Evolutionary conservation across 2,797 vertebrate species (phyloP).

Genomic region (Coreius guichenoti): DNA sequence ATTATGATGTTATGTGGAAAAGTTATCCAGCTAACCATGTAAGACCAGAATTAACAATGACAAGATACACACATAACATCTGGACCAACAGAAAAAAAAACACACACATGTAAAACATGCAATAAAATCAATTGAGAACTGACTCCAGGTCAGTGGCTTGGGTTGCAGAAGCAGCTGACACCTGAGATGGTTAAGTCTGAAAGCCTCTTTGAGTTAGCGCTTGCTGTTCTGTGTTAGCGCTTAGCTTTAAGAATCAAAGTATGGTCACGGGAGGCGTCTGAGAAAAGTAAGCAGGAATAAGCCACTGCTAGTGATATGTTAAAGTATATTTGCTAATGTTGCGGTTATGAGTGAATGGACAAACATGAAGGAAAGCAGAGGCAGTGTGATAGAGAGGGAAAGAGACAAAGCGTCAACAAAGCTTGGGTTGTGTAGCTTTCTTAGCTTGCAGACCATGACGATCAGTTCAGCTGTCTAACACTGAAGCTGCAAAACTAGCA

Average conservation of each 20-base stretch:
- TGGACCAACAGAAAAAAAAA: conserved; percentile 7
- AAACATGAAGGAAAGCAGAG: conserved; percentile 55
- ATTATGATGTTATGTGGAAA: neutral
- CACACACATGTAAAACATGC: conserved; percentile 43
- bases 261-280: conserved; percentile 51
- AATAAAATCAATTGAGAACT: conserved; percentile 14
- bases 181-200: conserved; percentile 45
- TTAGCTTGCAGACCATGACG: neutral
- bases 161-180: conserved; percentile 18
- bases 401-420: conserved; percentile 5
- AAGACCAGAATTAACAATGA: conserved; percentile 3
- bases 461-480: neutral
- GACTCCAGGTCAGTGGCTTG: conserved; percentile 38
- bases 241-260: conserved; percentile 55
- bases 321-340: conserved; percentile 18
- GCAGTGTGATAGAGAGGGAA: conserved; percentile 22
- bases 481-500: neutral
- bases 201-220: conserved; percentile 49
- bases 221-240: conserved; percentile 38
- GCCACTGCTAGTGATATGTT: conserved; percentile 43
- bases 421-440: conserved; percentile 17
- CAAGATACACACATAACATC: neutral
- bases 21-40: neutral
- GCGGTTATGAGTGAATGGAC: conserved; percentile 17
- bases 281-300: conserved; percentile 50